Conservation (phyloP, 2,888 invertebrate genomes). For the Agrochola lota region DNA sequence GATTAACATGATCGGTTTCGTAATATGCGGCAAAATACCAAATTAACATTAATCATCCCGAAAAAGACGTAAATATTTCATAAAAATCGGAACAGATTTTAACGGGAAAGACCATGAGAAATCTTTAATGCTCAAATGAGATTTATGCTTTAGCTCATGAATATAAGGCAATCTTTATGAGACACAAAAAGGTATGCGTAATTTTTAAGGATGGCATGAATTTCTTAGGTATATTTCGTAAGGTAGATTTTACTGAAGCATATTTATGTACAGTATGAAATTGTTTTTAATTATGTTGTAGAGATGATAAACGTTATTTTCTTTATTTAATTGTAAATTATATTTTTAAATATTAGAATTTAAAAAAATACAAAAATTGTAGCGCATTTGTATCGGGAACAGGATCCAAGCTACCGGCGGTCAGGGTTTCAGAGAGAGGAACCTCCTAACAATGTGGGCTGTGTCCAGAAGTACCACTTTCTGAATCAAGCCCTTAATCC, state of each 20-base stretch:
- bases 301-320: too few relatives aligned
- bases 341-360: too few relatives aligned
- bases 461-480: too few relatives aligned
- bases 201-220: slow-evolving; percentile 34
- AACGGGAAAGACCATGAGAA: slow-evolving; percentile 7
- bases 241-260: not conserved
- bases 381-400: too few relatives aligned
- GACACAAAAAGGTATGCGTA: slow-evolving; percentile 33
- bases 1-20: not conserved
- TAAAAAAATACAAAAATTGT: too few relatives aligned
- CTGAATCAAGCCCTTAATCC: too few relatives aligned
- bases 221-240: slow-evolving; percentile 18
- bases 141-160: slow-evolving; percentile 45
- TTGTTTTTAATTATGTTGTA: too few relatives aligned
- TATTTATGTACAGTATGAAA: too few relatives aligned
- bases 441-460: too few relatives aligned
- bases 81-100: slow-evolving; percentile 29
- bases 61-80: not conserved
- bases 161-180: slow-evolving; percentile 37
- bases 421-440: too few relatives aligned
- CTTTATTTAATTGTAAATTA: too few relatives aligned
- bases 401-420: too few relatives aligned
- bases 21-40: not conserved
- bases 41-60: not conserved
- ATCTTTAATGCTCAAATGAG: slow-evolving; percentile 37